Evolutionary conservation across 1,140 invertebrate species (phyloP), one percentile per base, ranked within the genome.

Genomic region (Atta cephalotes): DNA sequence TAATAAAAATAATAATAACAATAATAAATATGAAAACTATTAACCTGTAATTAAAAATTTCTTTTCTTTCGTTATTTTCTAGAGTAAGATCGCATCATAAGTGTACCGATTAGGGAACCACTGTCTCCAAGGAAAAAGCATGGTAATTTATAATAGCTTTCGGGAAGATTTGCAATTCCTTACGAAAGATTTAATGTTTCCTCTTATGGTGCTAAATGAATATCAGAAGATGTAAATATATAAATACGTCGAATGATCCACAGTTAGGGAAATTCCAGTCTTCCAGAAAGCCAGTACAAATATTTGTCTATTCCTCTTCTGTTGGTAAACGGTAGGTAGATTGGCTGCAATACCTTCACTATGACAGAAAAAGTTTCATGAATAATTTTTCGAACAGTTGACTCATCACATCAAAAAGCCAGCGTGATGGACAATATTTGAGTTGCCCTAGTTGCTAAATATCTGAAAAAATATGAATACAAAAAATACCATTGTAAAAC

Each of bases 11-110:
- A 31, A 31, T 12, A 66, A 7, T 66, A 18, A 35, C 2, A 66
- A 66, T 66, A 66, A 66, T 31, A 31, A 31, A 31, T 31, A 3
- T 31, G 28, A 31, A 31, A 31, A 66, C 3, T 66, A 6, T 10
- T 63, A 31, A 66, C 31, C 63, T 66, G 18, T 66, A 35, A 66
- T 35, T 66, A 66, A 35, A 66, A 18, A 39, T 31, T 66, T 66
- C 39, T 18, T 66, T 66, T 51, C 28, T 31, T 31, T 66, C 31
- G 35, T 66, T 39, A 2, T 66, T 39, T 66, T 66, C 63, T 31
- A 9, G 18, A 7, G 2, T 66, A 66, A 66, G 63, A 6, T 66
- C 63, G 31, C 63, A 66, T 39, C 31, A 66, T 39, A 10, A 18
- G 2, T n/a, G 4, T 39, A 9, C 63, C 39, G 4, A 63, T 63